Percentiles rank a stretch among this genome's conserved stretches.
phyloP scores from a whole-genome alignment of 2,888 invertebrate species.

The Drosophila atripex region DNA sequence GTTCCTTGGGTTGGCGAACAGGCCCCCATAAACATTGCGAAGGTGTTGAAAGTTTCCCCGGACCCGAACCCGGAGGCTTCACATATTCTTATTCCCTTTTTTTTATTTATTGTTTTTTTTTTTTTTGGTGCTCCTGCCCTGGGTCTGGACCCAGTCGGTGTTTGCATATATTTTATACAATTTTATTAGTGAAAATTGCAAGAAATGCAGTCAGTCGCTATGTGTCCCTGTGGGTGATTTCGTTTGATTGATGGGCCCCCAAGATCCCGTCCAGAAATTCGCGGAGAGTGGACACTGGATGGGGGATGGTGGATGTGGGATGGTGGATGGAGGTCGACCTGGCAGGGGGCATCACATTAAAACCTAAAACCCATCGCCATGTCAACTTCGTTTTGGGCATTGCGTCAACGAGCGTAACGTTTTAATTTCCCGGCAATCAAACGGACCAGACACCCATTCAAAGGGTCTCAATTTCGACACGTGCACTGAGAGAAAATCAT shows the following conservation, averaged over 20 bases:
- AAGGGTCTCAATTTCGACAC: conserved; percentile 13
- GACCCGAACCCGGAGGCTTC: conserved; percentile 55
- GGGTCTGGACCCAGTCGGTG: conserved; percentile 18
- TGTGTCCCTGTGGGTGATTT: conserved; percentile 49
- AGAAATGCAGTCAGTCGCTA: conserved; percentile 42
- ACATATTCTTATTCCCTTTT: conserved; percentile 15
- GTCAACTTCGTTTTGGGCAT: conserved; percentile 72
- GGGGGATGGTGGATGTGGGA: neutral
- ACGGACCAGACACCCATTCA: conserved; percentile 68
- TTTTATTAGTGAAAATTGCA: conserved; percentile 68
- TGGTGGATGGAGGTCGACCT: neutral
- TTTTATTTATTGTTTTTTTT: no score
- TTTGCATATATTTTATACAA: conserved; percentile 76
- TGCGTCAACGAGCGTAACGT: conserved; percentile 73
- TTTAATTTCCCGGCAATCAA: conserved; percentile 78
- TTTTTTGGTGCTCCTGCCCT: conserved; percentile 12
- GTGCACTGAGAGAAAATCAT: conserved; percentile 5
- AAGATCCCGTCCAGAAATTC: neutral
- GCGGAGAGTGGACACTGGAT: no score
- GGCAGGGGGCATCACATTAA: conserved; percentile 45
- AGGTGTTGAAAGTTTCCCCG: conserved; percentile 73
- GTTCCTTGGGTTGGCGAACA: conserved; percentile 1
- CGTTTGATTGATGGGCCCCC: conserved; percentile 64
- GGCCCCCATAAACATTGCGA: conserved; percentile 63
- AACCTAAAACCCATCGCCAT: conserved; percentile 49